phyloP scores from a whole-genome alignment of 2,797 vertebrate species.

The Tympanoctomys barrerae region DNA sequence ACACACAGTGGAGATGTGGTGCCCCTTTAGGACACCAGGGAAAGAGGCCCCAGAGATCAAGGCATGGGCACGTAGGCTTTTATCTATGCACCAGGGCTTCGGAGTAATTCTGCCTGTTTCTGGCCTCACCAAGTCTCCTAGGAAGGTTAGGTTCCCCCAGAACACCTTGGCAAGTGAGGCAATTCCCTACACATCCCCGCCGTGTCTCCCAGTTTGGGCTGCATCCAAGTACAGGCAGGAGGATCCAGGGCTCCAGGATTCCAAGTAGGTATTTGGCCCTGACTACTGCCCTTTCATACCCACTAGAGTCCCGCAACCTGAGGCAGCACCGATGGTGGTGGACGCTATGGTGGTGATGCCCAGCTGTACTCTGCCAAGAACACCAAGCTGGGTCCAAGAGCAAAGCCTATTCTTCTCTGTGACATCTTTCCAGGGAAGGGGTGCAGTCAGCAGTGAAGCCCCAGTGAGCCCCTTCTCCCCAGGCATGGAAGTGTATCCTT shows the following conservation, averaged over 20 bases:
- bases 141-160: not conserved
- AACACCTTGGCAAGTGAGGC: constrained; percentile 35
- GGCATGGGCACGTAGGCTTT: constrained; percentile 48
- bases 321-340: not conserved
- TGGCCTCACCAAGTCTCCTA: constrained; percentile 47
- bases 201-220: constrained; percentile 31
- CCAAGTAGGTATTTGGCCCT: constrained; percentile 54
- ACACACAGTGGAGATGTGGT: constrained; percentile 63
- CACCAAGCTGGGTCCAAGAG: not conserved
- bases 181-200: not conserved
- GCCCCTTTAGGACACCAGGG: not conserved
- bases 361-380: not conserved
- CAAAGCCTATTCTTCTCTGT: constrained; percentile 46
- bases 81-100: constrained; percentile 53
- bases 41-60: constrained; percentile 53
- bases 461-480: not conserved
- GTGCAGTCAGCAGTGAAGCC: not conserved
- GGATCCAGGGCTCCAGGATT: constrained; percentile 71
- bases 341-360: not conserved
- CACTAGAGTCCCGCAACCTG: constrained; percentile 15
- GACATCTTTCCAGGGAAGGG: not conserved
- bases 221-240: not conserved
- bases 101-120: constrained; percentile 46
- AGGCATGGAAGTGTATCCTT: constrained; percentile 14
- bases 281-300: constrained; percentile 70